Evolutionary conservation across 2,888 invertebrate species (phyloP).

Genomic region (Fragum fragum): DNA sequence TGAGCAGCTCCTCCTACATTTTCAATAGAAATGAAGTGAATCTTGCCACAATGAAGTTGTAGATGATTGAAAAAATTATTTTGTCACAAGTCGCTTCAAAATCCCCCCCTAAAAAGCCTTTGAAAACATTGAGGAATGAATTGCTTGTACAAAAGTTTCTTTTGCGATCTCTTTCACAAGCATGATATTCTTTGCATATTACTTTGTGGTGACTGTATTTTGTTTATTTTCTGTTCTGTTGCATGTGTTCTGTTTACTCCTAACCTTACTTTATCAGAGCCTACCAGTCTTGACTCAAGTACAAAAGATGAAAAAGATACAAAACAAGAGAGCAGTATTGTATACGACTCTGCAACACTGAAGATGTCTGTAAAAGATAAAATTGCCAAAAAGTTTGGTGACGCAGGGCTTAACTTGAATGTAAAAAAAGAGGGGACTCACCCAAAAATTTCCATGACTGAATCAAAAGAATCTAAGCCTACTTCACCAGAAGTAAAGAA

Average conservation of each 20-base stretch:
- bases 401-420: not conserved
- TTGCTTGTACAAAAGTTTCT: too few relatives aligned
- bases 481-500: not conserved
- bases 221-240: not conserved
- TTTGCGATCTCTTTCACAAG: too few relatives aligned
- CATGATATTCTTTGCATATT: too few relatives aligned
- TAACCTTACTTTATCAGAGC: slow-evolving; percentile 1
- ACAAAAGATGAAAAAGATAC: slow-evolving; percentile 33
- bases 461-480: not conserved
- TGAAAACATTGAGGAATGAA: too few relatives aligned
- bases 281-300: not conserved
- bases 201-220: not conserved
- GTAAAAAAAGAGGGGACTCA: not conserved
- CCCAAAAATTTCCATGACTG: not conserved
- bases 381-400: slow-evolving; percentile 49
- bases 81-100: too few relatives aligned
- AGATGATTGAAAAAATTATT: too few relatives aligned
- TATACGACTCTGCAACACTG: slow-evolving; percentile 78
- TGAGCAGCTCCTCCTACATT: too few relatives aligned
- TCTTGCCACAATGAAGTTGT: too few relatives aligned
- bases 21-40: too few relatives aligned
- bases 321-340: slow-evolving; percentile 68
- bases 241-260: slow-evolving; percentile 23
- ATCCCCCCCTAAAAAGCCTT: too few relatives aligned
- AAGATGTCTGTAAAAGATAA: slow-evolving; percentile 78